A percentile compares a stretch with the other conserved stretches of the same genome.
These are phyloP conservation scores for Procapra przewalskii DNA, from an alignment of 2,113 vertebrate genomes.

Conservation along the genomic window DNA sequence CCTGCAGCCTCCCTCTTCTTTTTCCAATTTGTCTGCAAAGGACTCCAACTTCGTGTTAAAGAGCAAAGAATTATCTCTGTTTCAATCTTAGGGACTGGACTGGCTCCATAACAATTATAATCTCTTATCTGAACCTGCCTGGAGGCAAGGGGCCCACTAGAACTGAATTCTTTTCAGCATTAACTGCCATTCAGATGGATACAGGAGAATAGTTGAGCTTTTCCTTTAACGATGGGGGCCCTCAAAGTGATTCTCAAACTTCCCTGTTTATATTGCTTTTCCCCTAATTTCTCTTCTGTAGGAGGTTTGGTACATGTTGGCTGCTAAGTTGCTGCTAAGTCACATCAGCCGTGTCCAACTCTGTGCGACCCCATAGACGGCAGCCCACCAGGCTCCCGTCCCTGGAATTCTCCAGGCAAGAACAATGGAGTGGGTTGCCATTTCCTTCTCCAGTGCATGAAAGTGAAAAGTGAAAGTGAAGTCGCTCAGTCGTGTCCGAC, in stretches of 20 bases:
- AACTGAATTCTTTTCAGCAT: slow-evolving; percentile 74
- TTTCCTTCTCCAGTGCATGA: no score
- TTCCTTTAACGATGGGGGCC: slow-evolving; percentile 62
- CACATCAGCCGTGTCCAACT: no score
- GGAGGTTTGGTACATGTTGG: neutral
- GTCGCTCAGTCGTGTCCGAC: no score
- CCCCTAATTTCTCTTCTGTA: neutral
- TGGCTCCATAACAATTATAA: slow-evolving; percentile 69
- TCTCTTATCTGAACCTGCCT: slow-evolving; percentile 72
- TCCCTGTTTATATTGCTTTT: neutral
- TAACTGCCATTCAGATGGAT: slow-evolving; percentile 75
- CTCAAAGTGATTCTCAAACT: slow-evolving; percentile 15
- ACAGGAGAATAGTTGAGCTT: slow-evolving; percentile 57
- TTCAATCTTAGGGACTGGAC: slow-evolving; percentile 50
- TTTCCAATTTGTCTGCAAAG: slow-evolving; percentile 72
- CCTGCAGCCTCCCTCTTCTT: slow-evolving; percentile 45
- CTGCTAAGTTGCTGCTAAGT: no score
- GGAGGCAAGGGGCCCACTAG: slow-evolving; percentile 54
- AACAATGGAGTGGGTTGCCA: no score
- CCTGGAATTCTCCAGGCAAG: no score
- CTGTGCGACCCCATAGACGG: no score
- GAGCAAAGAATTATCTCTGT: slow-evolving; percentile 55
- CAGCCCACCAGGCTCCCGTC: no score
- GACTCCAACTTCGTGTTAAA: slow-evolving; percentile 61
- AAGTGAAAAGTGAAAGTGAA: no score